Conservation (phyloP, 2,888 invertebrate genomes). For the Cerastis rubricosa region DNA sequence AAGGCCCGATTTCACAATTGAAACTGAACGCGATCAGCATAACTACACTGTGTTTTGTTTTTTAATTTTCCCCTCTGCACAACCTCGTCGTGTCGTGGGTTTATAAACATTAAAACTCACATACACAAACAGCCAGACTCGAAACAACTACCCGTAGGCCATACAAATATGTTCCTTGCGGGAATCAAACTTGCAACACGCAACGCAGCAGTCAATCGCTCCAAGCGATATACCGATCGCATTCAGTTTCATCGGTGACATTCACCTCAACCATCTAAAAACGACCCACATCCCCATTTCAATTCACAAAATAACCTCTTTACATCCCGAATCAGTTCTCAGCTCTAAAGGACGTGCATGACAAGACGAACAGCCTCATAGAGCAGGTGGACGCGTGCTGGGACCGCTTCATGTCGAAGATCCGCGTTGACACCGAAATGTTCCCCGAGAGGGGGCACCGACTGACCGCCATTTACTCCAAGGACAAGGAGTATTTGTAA, state of each 20-base stretch:
- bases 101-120: too few relatives aligned
- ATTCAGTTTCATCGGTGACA: not conserved
- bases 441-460: slow-evolving; percentile 95
- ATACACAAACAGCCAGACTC: too few relatives aligned
- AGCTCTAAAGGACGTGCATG: slow-evolving; percentile 91
- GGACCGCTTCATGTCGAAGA: slow-evolving; percentile 89
- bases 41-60: not conserved
- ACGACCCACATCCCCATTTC: not conserved
- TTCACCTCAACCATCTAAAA: not conserved
- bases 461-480: slow-evolving; percentile 96
- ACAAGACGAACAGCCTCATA: slow-evolving; percentile 91
- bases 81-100: not conserved
- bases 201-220: too few relatives aligned
- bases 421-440: slow-evolving; percentile 92
- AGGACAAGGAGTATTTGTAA: slow-evolving; percentile 98
- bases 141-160: too few relatives aligned
- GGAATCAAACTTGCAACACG: too few relatives aligned
- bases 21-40: not conserved
- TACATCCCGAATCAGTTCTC: slow-evolving; percentile 86
- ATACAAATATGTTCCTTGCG: too few relatives aligned
- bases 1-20: not conserved
- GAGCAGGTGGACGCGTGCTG: slow-evolving; percentile 90
- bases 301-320: not conserved
- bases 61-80: too few relatives aligned
- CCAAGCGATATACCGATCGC: too few relatives aligned